Percentiles rank a stretch among this genome's conserved stretches.
Conservation (phyloP, 1,140 invertebrate species). For the Pygmarrhopalites habei region DNA sequence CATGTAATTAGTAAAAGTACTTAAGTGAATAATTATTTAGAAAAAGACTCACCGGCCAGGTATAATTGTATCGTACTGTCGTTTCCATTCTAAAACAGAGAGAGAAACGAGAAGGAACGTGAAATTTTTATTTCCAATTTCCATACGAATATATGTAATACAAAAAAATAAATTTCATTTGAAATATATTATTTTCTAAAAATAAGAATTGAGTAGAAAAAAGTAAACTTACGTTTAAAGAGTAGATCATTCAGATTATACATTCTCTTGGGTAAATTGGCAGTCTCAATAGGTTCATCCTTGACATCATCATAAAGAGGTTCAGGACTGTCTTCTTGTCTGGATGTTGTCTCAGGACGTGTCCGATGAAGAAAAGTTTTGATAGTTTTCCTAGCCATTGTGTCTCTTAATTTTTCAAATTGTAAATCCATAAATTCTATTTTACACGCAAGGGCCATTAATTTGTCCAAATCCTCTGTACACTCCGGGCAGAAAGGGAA, state of each 20-base stretch:
- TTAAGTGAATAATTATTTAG: not conserved
- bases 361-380: conserved; percentile 24
- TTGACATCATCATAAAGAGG: conserved; percentile 1
- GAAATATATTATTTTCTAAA: no score
- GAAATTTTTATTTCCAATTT: no score
- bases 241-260: not conserved
- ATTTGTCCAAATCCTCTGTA: conserved; percentile 16
- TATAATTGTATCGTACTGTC: conserved; percentile 10
- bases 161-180: no score
- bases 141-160: no score
- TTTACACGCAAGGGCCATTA: conserved; percentile 22
- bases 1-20: no score
- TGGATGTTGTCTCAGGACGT: conserved; percentile 17
- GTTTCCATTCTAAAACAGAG: conserved; percentile 3
- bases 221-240: conserved; percentile 10
- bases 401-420: conserved; percentile 29
- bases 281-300: conserved; percentile 9
- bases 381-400: conserved; percentile 26
- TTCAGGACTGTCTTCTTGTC: conserved; percentile 20
- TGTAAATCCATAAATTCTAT: conserved; percentile 31
- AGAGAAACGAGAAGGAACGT: not conserved
- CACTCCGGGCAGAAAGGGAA: conserved; percentile 22
- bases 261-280: not conserved
- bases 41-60: not conserved
- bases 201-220: no score